These are phyloP conservation scores for Torymus tubicola DNA, from an alignment of 2,888 invertebrate genomes.

Conservation along the genomic window DNA sequence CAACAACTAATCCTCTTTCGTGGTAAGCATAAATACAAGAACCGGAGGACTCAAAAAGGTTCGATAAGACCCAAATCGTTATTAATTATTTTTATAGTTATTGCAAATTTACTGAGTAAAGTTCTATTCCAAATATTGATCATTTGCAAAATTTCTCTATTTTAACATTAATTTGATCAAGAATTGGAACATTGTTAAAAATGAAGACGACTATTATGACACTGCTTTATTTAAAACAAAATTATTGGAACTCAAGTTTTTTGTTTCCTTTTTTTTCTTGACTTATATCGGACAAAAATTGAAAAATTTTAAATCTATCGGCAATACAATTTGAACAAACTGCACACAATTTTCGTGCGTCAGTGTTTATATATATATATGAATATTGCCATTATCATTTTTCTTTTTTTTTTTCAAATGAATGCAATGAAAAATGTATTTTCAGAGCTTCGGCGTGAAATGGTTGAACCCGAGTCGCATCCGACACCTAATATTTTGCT, in stretches of 20 bases:
- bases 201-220: constrained; percentile 31
- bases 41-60: background rate
- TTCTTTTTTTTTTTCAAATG: constrained; percentile 1
- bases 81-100: background rate
- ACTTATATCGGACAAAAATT: constrained; percentile 12
- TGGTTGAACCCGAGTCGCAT: constrained; percentile 1
- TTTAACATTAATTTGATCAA: background rate
- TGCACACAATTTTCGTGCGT: background rate
- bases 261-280: constrained; percentile 8
- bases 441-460: background rate
- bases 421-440: background rate
- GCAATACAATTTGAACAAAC: background rate
- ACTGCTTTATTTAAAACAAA: constrained; percentile 58
- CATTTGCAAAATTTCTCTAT: too few species aligned
- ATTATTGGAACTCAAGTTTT: constrained; percentile 48
- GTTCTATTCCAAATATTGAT: too few species aligned
- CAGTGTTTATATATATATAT: too few species aligned
- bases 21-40: constrained; percentile 9
- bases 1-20: background rate
- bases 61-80: constrained; percentile 18
- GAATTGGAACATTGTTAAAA: background rate
- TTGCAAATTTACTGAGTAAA: too few species aligned
- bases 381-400: background rate
- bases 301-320: background rate
- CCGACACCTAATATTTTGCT: background rate